These are phyloP conservation scores for Noctua janthina DNA, from an alignment of 2,888 invertebrate species.

Conservation along the genomic window DNA sequence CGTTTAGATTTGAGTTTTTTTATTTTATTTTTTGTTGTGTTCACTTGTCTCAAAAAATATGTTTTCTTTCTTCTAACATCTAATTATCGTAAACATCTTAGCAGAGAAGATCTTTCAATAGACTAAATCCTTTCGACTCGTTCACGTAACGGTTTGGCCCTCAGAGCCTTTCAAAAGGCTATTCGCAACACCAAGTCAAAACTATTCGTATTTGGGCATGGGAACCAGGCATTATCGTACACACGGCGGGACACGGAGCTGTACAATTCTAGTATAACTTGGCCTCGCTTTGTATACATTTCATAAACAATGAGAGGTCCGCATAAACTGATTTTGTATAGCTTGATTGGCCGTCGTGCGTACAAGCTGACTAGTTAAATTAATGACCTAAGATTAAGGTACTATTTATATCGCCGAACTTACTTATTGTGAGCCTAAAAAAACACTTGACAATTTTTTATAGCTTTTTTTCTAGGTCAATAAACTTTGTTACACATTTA, in stretches of 20 bases:
- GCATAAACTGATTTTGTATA: no score
- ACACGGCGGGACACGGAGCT: no score
- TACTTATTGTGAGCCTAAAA: conserved; percentile 18
- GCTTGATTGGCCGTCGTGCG: no score
- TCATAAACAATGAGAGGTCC: no score
- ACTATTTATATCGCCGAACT: conserved; percentile 2
- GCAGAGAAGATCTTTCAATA: background rate
- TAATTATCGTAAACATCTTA: background rate
- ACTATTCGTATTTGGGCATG: background rate
- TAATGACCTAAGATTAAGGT: background rate
- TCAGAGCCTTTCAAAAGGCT: conserved; percentile 1
- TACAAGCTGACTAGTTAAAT: background rate
- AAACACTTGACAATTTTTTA: conserved; percentile 28
- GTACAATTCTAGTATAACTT: no score
- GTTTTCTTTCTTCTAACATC: background rate
- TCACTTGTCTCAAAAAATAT: no score
- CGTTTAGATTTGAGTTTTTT: no score
- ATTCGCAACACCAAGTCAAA: background rate
- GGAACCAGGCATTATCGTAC: background rate
- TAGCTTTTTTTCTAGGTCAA: conserved; percentile 72
- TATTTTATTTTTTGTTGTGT: no score
- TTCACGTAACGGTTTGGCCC: background rate
- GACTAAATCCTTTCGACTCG: background rate
- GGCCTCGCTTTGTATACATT: no score
- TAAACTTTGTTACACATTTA: conserved; percentile 75